Evolutionary conservation across 2,888 invertebrate species (phyloP), one percentile per base, ranked within the genome.

Genomic region (Odontothrips loti): DNA sequence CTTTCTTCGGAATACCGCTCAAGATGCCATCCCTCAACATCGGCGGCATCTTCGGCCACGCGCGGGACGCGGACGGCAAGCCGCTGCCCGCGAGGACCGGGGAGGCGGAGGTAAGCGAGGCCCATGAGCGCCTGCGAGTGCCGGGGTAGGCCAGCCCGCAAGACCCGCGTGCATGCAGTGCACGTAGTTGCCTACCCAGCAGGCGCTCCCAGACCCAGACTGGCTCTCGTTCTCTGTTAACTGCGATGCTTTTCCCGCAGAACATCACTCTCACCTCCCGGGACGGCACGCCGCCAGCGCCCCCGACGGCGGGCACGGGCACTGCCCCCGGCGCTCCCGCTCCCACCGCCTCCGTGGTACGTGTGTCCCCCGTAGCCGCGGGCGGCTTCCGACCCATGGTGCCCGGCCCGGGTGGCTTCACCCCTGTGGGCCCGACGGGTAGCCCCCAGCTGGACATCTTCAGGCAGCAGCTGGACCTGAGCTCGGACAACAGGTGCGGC

Each of bases 21-120:
- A 75, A 75, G 68, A 75, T 75, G 68, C 68, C 68, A 1, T 75
- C 68, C 68, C 68, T 75, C 27, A 75, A 75, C 68, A 75, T 75
- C 68, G 68, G 68, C 4, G 68, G 68, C 68, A 75, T 75, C 23
- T 75, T 75, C 68, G 68, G 68, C 68, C 68, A 75, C 68, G 68
- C 27, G 23, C n/a, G 68, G 27, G 68, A 75, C 68, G 27, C 68
- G 68, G 68, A 75, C 68, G 68, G 68, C 68, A 75, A 75, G 12
- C 68, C 68, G 68, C 27, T 75, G 68, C 23, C 27, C 23, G 8
- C 23, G 23, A n/a, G 68, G 68, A 75, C 23, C 10, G 68, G 68
- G 12, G 68, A 75, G 27, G 11, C 23, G 27, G 68, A 75, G 68
- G 68, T 75, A 75, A 4, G 68, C 6, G 51, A 2, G 1, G 20